Evolutionary conservation across 2,888 invertebrate species (phyloP), one percentile per base, ranked within the genome.

Genomic region (Ectropis crepuscularia): DNA sequence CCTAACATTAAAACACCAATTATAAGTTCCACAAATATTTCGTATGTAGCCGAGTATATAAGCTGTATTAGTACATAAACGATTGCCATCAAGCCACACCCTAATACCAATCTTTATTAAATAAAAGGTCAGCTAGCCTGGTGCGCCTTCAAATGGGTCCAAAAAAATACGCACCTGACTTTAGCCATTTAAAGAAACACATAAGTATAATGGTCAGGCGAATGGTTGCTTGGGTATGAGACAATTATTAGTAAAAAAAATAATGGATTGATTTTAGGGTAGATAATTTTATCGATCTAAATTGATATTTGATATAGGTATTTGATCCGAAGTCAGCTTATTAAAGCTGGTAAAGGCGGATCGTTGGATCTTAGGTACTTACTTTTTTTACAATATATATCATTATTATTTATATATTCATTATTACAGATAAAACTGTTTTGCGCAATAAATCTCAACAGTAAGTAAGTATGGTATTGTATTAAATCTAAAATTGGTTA

Each of bases 221-320:
- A 76, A 70, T 74, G 55, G 43, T 64, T 65, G 72, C 16, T 28
- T 28, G 16, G 16, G 4, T 28, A 28, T 28, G 4, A 28, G 16
- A 28, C 4, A 28, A 28, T 28, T 4, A 28, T 28, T 28, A 28
- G 16, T 28, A 80, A 85, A 85, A 85, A 83, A 76, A 72, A 81
- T n/a, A 80, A 83, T 86, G 80, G 79, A 86, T 86, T 79, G 78
- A 78, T 81, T 81, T 80, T 78, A 67, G 69, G 80, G 84, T 88
- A 86, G 84, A 86, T 88, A 80, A 48, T 62, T 80, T 86, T 87
- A 90, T 91, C 89, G 85, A 79, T 91, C 89, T 85, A 79, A 86
- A 88, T 87, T 87, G 82, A 89, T 86, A 88, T 69, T 64, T 64
- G 28, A 48, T 37, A 48, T 37, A 45, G 58, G 53, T 48, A 41